Evolutionary conservation across 53 echinoderm and acorn worm genomes (phyloP).

Genomic region (Antedon mediterranea): DNA sequence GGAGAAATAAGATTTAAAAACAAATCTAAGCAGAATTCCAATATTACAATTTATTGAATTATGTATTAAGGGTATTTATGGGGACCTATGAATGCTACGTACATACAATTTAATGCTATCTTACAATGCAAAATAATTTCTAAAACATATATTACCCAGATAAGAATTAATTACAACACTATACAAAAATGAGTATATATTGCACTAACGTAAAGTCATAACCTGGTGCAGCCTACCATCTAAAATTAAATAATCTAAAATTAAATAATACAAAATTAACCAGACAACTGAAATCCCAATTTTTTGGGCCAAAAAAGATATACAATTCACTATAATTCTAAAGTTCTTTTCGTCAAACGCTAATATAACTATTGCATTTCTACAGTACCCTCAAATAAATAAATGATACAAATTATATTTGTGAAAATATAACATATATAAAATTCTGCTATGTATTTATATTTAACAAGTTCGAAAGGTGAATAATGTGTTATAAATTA

Average conservation of each 20-base stretch:
- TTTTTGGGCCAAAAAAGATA: neutral
- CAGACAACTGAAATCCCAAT: neutral
- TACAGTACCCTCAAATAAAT: neutral
- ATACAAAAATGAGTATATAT: neutral
- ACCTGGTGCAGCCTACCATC: neutral
- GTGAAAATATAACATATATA: neutral
- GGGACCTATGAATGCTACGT: no score
- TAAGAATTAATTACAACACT: neutral
- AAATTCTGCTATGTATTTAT: neutral
- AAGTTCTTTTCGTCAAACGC: neutral
- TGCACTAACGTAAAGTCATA: neutral
- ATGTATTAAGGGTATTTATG: no score
- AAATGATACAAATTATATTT: neutral
- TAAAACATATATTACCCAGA: neutral
- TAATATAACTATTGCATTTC: neutral
- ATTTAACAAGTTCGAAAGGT: neutral
- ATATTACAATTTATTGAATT: no score
- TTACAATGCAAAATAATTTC: neutral
- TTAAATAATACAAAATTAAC: neutral
- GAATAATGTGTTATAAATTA: no score
- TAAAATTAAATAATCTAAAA: neutral
- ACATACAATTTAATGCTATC: neutral
- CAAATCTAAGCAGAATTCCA: no score
- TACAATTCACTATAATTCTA: neutral
- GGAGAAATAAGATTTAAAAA: no score